These are phyloP conservation scores for Eulemur mongoz DNA, from an alignment of 2,797 vertebrate species.

Conservation along the genomic window DNA sequence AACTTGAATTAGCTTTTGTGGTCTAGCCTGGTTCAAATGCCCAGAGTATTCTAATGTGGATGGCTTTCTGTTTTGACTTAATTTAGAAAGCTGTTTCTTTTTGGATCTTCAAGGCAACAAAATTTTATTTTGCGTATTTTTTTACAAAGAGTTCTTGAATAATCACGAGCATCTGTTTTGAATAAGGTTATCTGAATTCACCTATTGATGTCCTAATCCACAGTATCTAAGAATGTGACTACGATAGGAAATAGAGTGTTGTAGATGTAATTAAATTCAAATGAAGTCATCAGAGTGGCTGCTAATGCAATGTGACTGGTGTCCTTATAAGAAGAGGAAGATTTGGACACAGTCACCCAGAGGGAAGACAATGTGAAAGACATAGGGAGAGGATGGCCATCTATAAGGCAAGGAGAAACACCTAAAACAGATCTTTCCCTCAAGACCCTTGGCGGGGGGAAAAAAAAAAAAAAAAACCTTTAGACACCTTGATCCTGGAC, in stretches of 20 bases:
- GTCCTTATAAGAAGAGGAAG: not conserved
- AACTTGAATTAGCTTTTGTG: constrained; percentile 32
- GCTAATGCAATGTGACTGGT: not conserved
- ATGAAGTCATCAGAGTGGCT: not conserved
- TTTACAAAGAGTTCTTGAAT: not conserved
- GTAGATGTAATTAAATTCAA: not conserved
- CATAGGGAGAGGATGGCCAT: not conserved
- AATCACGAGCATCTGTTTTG: not conserved
- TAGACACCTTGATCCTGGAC: not conserved
- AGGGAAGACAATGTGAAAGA: not conserved
- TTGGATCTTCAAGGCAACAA: not conserved
- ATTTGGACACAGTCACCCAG: not conserved
- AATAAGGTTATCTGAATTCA: not conserved
- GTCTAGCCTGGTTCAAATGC: not conserved
- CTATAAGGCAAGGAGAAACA: not conserved
- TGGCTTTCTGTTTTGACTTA: constrained; percentile 14
- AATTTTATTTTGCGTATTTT: not conserved
- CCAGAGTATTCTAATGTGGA: not conserved
- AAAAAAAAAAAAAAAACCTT: not conserved
- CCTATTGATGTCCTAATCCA: not conserved
- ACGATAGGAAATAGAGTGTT: not conserved
- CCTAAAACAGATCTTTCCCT: not conserved
- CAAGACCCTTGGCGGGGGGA: not conserved
- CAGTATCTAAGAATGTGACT: not conserved
- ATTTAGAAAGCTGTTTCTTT: not conserved